A percentile compares a stretch with the other conserved stretches of the same genome.
Evolutionary conservation across 2,888 invertebrate genomes (phyloP).

Genomic region (Cordilura impudica): DNA sequence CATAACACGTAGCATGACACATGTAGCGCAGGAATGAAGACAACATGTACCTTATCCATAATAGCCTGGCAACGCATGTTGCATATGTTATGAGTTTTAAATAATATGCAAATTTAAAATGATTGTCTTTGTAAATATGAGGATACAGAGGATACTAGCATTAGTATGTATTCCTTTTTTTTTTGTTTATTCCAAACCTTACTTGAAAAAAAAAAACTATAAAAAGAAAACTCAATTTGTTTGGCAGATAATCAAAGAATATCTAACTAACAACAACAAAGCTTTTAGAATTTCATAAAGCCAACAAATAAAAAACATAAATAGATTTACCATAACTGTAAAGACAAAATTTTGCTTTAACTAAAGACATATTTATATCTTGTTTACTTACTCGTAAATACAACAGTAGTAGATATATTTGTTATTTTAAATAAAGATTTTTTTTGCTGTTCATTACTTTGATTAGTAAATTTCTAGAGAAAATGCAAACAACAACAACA

Average conservation of each 20-base stretch:
- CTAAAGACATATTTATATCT: background rate
- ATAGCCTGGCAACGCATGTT: conserved; percentile 49
- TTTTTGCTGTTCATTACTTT: too few species aligned
- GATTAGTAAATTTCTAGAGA: too few species aligned
- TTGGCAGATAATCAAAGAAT: conserved; percentile 30
- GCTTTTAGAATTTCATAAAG: background rate
- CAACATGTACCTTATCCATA: conserved; percentile 23
- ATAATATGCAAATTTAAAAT: conserved; percentile 54
- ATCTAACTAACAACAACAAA: conserved; percentile 3
- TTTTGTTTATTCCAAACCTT: too few species aligned
- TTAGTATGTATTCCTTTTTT: too few species aligned
- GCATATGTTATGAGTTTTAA: conserved; percentile 56
- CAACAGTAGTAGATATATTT: too few species aligned
- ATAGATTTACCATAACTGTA: background rate
- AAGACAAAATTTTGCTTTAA: background rate
- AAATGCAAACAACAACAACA: too few species aligned
- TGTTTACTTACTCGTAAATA: background rate
- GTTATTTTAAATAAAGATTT: background rate
- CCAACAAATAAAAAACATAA: background rate
- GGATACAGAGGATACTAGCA: background rate
- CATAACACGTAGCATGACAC: conserved; percentile 9
- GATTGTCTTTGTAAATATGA: background rate
- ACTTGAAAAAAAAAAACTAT: too few species aligned
- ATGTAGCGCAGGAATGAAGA: background rate
- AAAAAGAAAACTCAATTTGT: conserved; percentile 26